Conservation (phyloP, 2,797 vertebrate species). For the Morelia viridis region DNA sequence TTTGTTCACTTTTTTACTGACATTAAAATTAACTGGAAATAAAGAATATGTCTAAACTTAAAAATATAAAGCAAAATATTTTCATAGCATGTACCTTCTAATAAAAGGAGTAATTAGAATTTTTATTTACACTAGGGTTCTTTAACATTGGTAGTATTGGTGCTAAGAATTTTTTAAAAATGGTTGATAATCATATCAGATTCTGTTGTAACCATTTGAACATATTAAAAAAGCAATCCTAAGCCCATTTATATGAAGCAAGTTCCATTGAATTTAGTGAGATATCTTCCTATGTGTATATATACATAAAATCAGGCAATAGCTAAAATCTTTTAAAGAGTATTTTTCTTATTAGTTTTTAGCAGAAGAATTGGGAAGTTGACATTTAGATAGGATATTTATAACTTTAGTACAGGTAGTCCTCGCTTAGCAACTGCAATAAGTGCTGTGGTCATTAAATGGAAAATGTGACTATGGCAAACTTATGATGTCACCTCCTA, state of each 20-base stretch:
- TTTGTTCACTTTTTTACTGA: constrained; percentile 49
- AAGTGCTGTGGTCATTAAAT: background rate
- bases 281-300: too few species aligned
- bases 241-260: background rate
- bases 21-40: constrained; percentile 22
- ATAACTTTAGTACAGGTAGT: background rate
- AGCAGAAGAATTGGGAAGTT: background rate
- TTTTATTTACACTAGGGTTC: background rate
- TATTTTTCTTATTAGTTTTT: background rate
- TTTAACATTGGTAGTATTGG: background rate
- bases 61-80: background rate
- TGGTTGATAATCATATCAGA: background rate
- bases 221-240: background rate
- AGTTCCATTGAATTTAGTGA: background rate
- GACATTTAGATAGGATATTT: background rate
- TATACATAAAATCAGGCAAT: background rate
- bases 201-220: background rate
- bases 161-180: background rate
- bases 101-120: background rate
- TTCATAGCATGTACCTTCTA: background rate
- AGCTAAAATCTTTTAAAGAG: background rate
- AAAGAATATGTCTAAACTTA: constrained; percentile 10
- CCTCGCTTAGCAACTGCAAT: background rate
- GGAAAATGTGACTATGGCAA: background rate
- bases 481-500: background rate